phyloP scores from a whole-genome alignment of 2,888 invertebrate species.

The Andricus curvator region DNA sequence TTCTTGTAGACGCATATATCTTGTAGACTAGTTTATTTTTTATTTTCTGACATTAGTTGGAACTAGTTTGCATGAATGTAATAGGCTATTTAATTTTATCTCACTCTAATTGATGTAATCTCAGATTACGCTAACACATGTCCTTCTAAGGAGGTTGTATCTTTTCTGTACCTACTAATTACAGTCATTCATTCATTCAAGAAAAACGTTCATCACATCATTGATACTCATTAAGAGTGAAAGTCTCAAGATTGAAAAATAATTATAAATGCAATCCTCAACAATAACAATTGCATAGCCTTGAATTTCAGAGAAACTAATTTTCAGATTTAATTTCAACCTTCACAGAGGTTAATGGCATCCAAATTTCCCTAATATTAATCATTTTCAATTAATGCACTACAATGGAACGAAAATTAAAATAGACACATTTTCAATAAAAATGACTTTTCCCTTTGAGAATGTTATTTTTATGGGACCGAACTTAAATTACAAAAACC shows the following conservation, averaged over 20 bases:
- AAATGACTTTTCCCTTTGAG: no score
- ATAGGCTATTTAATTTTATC: conserved; percentile 8
- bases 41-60: neutral
- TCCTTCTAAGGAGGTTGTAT: neutral
- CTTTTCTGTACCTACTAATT: neutral
- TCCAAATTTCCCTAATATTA: neutral
- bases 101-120: conserved; percentile 5
- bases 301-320: neutral
- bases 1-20: no score
- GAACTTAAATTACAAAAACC: no score
- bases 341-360: neutral
- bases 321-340: neutral
- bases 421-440: no score
- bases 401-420: no score
- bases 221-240: conserved; percentile 33
- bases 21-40: no score
- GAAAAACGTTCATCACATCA: conserved; percentile 19
- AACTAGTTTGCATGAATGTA: neutral
- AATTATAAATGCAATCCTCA: neutral
- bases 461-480: no score
- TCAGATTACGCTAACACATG: conserved; percentile 14
- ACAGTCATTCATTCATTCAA: neutral
- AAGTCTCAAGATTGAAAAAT: conserved; percentile 9
- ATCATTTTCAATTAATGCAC: neutral
- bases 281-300: neutral